Evolutionary conservation across 2,113 vertebrate species (phyloP), one percentile per base, ranked within the genome.

Genomic region (Aplodontia rufa): DNA sequence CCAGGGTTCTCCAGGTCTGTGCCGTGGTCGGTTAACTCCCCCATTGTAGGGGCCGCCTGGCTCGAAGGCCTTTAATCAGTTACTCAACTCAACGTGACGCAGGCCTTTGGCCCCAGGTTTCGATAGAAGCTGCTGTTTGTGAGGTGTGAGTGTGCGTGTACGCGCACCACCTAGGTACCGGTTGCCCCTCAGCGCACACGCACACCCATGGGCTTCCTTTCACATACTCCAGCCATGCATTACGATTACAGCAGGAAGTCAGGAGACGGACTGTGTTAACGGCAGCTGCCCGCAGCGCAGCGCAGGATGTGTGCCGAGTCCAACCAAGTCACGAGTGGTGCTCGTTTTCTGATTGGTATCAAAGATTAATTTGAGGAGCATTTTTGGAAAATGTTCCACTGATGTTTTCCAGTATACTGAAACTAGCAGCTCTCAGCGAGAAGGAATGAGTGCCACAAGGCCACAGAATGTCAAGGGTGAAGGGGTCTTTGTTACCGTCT

Each of bases 221-320:
- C 28, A 26, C 9, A 10, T 20, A 5, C 45, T 3, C 2, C 1
- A 11, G 74, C 5, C 0, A 0, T 1, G 7, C 12, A 0, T 47
- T 32, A 0, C 58, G 71, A 64, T 49, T 0, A 12, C 7, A 68
- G 60, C 26, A 32, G 68, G 45, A n/a, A 1, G 6, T 71, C 42
- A 13, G 62, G 88, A 72, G 40, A 51, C 16, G 40, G 37, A 0
- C 5, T n/a, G 22, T 26, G n/a, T 40, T 30, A 53, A 30, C 3
- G 14, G 78, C 35, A 8, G 5, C 16, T 16, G 76, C 49, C 45
- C 16, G 4, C 26, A 10, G 22, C 24, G 66, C n/a, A n/a, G n/a
- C n/a, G 35, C 6, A 10, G 30, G 72, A 32, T 19, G 30, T 64
- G 32, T 42, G 82, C 28, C 24, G 9, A 4, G 20, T 13, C 76